Conservation (phyloP, 2,797 vertebrate genomes). For the Rhabdophis nuchalis region DNA sequence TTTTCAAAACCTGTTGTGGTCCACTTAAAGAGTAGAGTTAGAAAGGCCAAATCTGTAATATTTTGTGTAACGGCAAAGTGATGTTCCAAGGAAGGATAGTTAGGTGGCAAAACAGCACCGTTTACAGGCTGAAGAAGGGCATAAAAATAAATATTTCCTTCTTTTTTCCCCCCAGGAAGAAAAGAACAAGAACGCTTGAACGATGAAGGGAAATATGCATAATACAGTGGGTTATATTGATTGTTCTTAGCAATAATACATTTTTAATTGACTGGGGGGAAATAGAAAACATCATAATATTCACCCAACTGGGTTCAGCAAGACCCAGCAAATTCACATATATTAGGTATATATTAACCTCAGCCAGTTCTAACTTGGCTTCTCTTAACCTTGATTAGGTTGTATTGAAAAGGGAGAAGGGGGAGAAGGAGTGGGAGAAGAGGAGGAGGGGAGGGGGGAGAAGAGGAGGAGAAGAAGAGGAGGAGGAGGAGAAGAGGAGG, state of each 20-base stretch:
- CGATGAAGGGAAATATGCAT: not conserved
- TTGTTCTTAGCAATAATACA: not conserved
- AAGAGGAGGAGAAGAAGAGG: too few species aligned
- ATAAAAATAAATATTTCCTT: not conserved
- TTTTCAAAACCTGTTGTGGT: not conserved
- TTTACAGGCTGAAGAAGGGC: not conserved
- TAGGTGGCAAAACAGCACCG: too few species aligned
- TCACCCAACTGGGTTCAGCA: not conserved
- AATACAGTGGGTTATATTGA: not conserved
- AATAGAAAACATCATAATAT: not conserved
- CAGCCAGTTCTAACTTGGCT: not conserved
- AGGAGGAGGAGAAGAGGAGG: not conserved
- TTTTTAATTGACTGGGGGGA: not conserved
- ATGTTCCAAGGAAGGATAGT: not conserved
- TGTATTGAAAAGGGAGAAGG: not conserved
- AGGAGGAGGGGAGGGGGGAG: too few species aligned
- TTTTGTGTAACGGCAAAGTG: not conserved
- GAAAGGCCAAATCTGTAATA: not conserved
- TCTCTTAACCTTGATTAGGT: not conserved
- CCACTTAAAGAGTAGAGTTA: not conserved
- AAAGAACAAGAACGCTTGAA: not conserved
- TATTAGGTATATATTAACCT: not conserved
- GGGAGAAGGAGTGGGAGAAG: too few species aligned
- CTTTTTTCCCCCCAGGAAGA: not conserved
- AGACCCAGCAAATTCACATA: not conserved